Base-by-base conservation (phyloP, 2,797 vertebrate genomes). In the Hippopotamyrus pictus region DNA sequence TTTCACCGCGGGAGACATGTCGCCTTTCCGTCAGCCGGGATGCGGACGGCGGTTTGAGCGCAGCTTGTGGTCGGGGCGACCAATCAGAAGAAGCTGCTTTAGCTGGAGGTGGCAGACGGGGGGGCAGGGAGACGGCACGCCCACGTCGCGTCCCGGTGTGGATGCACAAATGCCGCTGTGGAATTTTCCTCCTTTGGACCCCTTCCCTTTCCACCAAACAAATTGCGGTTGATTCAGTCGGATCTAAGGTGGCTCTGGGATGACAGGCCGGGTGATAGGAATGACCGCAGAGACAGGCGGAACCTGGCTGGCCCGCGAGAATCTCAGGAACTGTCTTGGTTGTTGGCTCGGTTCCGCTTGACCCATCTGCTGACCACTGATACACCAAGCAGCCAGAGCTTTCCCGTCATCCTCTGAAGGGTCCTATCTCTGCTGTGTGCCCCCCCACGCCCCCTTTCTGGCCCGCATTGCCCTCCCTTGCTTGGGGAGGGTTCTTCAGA, bases 401-500 rank as follows among this genome's bases (percentile, higher is more conserved):
- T 44, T n/a, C 17, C 9, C 19, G 19, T 25, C 44, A 48, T n/a
- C 2, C 79, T 48, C 5, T 41, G 41, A 19, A 19, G 76, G 76
- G 12, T n/a, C 19, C 79, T n/a, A 9, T 83, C 8, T n/a, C 37
- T 83, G 7, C n/a, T 7, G 41, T 46, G 29, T 44, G 17, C 2
- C 25, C 14, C 37, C 17, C 44, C 3, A 3, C 2, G 4, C 29
- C 29, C 65, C 29, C 25, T 37, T 41, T 5, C 6, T 17, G 33
- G 5, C 44, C 37, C 17, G 6, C 33, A 37, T 59, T 50, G 11
- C 33, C 4, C 88, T 51, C 92, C 92, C 90, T 48, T 51, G 86
- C 88, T 33, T 87, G 25, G 88, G 90, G 89, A 90, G 92, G 87
- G 90, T 89, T 88, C 89, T 59, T 92, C 88, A 90, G 65, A 88